Evolutionary conservation across 2,113 vertebrate genomes (phyloP), one percentile per base, ranked within the genome.

Genomic region (Plotosus lineatus): DNA sequence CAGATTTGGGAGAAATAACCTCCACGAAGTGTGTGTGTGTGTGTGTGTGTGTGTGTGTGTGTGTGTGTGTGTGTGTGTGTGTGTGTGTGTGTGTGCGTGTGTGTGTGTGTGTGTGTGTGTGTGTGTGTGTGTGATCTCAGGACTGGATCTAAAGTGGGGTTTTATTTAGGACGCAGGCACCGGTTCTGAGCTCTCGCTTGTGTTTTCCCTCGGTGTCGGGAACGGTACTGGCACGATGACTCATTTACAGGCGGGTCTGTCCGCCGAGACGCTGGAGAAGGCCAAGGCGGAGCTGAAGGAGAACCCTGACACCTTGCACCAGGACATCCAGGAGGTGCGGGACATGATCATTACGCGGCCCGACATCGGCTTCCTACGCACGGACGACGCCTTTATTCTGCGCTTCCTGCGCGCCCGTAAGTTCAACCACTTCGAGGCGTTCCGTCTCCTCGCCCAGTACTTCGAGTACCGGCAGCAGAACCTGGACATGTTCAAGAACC

Each of bases 401-500:
- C 93, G 97, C 80, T 99, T 99, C 88, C 92, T 99, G 86, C 89
- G 98, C 83, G 97, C 98, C 77, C 91, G 98, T 90, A 99, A 99
- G 91, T 99, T 98, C 92, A 97, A 99, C 88, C 98, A 98, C 92
- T 98, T 98, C 50, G 98, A 98, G 90, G 98, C 98, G 33, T 99
- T 99, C 82, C 94, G 98, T 46, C 94, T 99, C 83, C 90, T 99
- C 91, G 97, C 98, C 77, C 98, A 99, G 79, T 99, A 99, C 85
- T 99, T 99, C 79, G 98, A 99, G 87, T 99, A 99, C 88, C 90
- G 98, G 26, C 97, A 99, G 89, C 98, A 99, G 91, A 99, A 99
- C 90, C 94, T 99, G 91, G 98, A 99, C 89, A 99, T 99, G 98
- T 99, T 99, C 92, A 99, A 99, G 91, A 99, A 98, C 95, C 95